Base-by-base conservation (phyloP, 2,113 vertebrate genomes). In the Argyrosomus japonicus region DNA sequence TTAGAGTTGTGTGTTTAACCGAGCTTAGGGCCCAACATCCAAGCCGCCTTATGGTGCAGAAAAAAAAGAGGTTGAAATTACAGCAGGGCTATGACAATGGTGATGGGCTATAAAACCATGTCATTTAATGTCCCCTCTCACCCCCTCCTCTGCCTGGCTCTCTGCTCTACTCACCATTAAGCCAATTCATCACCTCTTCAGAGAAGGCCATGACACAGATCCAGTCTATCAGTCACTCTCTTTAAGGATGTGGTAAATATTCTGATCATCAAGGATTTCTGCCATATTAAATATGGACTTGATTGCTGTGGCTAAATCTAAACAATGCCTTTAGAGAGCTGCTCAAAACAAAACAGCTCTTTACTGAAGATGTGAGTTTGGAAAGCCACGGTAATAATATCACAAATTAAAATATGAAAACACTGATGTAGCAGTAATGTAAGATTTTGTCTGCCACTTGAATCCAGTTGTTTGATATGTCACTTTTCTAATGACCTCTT, bases 41-140 rank as follows among this genome's bases (percentile, higher is more conserved):
- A 71, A 67, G 62, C 81, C 4, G 78, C 69, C 88, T 92, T 92
- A 93, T 91, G 89, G 90, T 57, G 89, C 92, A 91, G 90, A 91
- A 87, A 87, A 45, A 82, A 88, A 81, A 87, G 50, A 69, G 72
- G 71, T 64, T 78, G 79, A 88, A 90, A 90, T 93, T 86, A 90
- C 84, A 85, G 68, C 47, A 47, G 67, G 71, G 87, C 75, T 82
- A 83, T 87, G 88, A 93, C 91, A 86, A 90, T 84, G 82, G 87
- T 92, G 92, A 93, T 91, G 77, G 88, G 87, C 92, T 91, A 92
- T 93, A 95, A 94, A 94, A 94, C 74, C 91, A 86, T 87, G 88
- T 79, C 87, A 90, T 91, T 92, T 93, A 93, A 92, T 89, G 89
- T 68, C 58, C 84, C 80, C 86, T 45, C 81, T 83, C 78, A 68